Base-by-base conservation (phyloP, 2,797 vertebrate species). In the Rhodeus uyekii region DNA sequence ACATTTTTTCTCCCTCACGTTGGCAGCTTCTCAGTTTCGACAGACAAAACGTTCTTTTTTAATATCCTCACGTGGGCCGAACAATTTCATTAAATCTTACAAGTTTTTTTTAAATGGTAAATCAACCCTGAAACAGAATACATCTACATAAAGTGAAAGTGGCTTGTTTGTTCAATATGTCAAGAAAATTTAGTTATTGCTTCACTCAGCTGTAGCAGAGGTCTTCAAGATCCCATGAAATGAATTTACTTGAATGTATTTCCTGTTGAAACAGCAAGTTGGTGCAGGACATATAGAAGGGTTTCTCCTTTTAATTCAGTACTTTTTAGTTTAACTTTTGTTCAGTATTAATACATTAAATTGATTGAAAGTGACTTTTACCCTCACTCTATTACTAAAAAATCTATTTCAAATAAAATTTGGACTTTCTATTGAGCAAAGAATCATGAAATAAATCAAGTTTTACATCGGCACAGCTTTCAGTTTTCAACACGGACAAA, bases 1-100 rank as follows among this genome's bases (percentile, higher is more conserved):
- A 93, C 92, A 92, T 90, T 91, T 90, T 83, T 89, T 86, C 87
- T 88, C 82, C 13, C 60, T 87, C 86, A 86, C 83, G 79, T 71
- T 85, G 87, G 90, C 89, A 89, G 81, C 82, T 78, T 80, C 79
- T 84, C 84, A 72, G 80, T 86, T n/a, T 64, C 88, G 89, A 93
- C 60, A 77, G 91, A 92, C 89, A 91, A n/a, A 76, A 85, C 69
- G 83, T 74, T 84, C 63, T 76, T 76, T 65, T 55, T 67, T 55
- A 19, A 76, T 68, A 76, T 67, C 61, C 80, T 65, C 61, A 36
- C 22, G 24, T 63, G 63, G 72, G 38, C 80, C 32, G 73, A 64
- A 74, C 44, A 50, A 81, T 81, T 73, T 74, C 58, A 48, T 64
- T 64, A 48, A 48, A 78, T 50, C 61, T 78, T 65, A 48, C 60